A percentile compares a stretch with the other conserved stretches of the same genome.
These are phyloP conservation scores for Cygnus buccinator DNA, from an alignment of 2,113 vertebrate genomes.

Conservation along the genomic window DNA sequence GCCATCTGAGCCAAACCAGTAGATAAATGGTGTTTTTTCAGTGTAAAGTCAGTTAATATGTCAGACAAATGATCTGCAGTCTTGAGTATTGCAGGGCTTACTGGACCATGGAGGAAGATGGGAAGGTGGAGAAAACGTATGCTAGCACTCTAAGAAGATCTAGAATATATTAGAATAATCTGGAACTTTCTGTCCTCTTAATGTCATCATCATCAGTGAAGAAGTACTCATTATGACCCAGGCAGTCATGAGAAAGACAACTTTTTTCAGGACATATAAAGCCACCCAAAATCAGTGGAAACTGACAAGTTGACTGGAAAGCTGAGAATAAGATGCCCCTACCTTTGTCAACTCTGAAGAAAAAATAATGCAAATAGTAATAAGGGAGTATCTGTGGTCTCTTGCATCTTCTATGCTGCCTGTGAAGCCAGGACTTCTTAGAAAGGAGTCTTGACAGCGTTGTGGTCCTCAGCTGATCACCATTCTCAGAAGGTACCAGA, in stretches of 20 bases:
- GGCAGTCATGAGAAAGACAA: not conserved
- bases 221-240: rapidly evolving
- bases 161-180: not conserved
- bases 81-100: not conserved
- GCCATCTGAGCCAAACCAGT: not conserved
- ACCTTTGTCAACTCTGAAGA: not conserved
- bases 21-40: not conserved
- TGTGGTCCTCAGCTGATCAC: not conserved
- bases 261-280: not conserved
- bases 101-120: not conserved
- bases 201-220: rapidly evolving
- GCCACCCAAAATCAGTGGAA: not conserved
- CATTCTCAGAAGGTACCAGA: not conserved
- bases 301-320: not conserved
- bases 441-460: not conserved
- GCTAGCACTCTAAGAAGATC: not conserved
- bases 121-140: not conserved
- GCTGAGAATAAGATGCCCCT: not conserved
- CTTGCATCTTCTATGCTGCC: rapidly evolving
- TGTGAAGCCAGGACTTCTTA: not conserved
- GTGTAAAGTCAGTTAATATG: not conserved
- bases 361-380: not conserved
- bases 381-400: not conserved
- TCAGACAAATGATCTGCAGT: not conserved
- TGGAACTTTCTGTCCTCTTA: not conserved